Evolutionary conservation across 2,888 invertebrate species (phyloP).

Genomic region (Acleris literana): DNA sequence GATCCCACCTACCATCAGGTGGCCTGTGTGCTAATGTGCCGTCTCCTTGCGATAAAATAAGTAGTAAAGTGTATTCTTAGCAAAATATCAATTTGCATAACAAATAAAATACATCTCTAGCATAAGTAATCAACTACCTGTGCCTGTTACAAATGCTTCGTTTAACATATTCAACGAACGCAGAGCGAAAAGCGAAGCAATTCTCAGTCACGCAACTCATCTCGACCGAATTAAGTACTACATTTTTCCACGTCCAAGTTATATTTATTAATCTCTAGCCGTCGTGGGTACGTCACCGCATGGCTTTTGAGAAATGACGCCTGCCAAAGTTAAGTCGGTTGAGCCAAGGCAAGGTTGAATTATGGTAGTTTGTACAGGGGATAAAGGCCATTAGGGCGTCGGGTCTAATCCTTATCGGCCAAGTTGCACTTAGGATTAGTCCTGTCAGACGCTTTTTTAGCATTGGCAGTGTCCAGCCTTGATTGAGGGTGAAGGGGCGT

Average conservation of each 20-base stretch:
- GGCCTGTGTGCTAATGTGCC: no score
- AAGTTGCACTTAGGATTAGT: slow-evolving; percentile 83
- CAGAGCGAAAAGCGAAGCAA: slow-evolving; percentile 17
- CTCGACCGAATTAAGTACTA: slow-evolving; percentile 77
- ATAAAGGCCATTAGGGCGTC: slow-evolving; percentile 79
- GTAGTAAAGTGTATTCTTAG: no score
- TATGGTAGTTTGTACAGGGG: slow-evolving; percentile 82
- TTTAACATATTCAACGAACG: slow-evolving; percentile 25
- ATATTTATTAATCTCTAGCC: slow-evolving; percentile 77
- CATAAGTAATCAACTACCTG: no score
- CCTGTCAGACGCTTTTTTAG: slow-evolving; percentile 80
- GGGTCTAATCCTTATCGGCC: slow-evolving; percentile 81
- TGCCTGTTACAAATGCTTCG: no score
- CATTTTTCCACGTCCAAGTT: slow-evolving; percentile 80
- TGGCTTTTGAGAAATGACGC: slow-evolving; percentile 83
- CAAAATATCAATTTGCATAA: no score
- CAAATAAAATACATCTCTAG: no score
- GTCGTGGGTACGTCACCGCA: slow-evolving; percentile 68
- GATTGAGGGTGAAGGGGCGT: slow-evolving; percentile 69
- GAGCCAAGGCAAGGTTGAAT: slow-evolving; percentile 79
- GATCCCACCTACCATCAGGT: no score
- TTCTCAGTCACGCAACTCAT: slow-evolving; percentile 64
- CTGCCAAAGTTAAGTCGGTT: slow-evolving; percentile 83
- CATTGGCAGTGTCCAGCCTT: slow-evolving; percentile 73
- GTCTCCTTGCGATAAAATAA: no score